A percentile compares a stretch with the other conserved stretches of the same genome.
phyloP scores from a whole-genome alignment of 2,113 vertebrate species.

The Ageneiosus marmoratus region DNA sequence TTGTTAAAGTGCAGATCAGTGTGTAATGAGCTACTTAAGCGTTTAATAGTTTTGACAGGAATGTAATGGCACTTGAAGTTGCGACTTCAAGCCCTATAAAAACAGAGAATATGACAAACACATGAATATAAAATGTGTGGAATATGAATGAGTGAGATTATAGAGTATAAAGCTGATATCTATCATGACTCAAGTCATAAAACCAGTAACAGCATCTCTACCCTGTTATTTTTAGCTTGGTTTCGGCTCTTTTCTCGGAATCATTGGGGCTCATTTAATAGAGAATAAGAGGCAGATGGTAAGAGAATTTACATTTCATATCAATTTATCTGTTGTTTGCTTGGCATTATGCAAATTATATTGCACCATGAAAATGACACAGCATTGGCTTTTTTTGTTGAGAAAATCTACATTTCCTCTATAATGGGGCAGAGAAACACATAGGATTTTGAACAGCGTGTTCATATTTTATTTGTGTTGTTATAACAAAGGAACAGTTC shows the following conservation, averaged over 20 bases:
- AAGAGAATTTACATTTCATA: constrained; percentile 71
- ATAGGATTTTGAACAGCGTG: neutral
- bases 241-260: constrained; percentile 96
- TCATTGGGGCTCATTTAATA: constrained; percentile 95
- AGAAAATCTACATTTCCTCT: neutral
- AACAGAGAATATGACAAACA: neutral
- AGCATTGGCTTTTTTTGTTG: neutral
- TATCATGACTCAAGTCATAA: constrained; percentile 8
- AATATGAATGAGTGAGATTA: neutral
- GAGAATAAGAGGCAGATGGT: constrained; percentile 99
- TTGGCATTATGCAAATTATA: neutral
- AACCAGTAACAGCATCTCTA: constrained; percentile 48
- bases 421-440: neutral
- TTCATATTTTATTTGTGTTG: constrained; percentile 21
- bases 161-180: neutral
- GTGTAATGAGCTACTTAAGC: neutral
- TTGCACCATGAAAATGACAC: neutral
- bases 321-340: constrained; percentile 25
- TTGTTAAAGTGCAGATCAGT: neutral
- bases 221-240: constrained; percentile 84
- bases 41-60: neutral
- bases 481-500: constrained; percentile 27
- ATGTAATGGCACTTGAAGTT: neutral
- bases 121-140: neutral
- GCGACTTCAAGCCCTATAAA: no score